Evolutionary conservation across 2,797 vertebrate species (phyloP), one percentile per base, ranked within the genome.

Genomic region (Mormyrops boulengeri): DNA sequence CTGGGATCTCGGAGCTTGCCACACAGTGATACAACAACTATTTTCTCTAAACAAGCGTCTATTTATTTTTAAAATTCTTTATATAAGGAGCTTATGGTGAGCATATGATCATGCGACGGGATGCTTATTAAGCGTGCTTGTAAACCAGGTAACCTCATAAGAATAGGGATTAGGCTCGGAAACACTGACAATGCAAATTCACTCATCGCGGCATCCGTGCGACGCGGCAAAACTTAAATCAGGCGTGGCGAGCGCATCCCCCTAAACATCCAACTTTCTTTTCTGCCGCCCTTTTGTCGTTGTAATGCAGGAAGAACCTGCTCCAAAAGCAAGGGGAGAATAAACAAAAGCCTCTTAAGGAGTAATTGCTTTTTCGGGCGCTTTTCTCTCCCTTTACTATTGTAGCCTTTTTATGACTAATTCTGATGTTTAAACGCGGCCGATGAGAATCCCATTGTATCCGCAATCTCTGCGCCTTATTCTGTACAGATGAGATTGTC

Each of bases 121-220:
- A 92, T 50, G 92, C 91, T 92, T 94, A 93, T 93, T 93, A 93
- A 93, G 94, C 90, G 91, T 91, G 92, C 92, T 94, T 94, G 93
- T 94, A 94, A 92, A 93, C 91, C 92, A 93, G 93, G 92, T 94
- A 94, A 92, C 93, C 92, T 92, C 88, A 22, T 89, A 93, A 94
- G 92, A 94, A 93, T 93, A 84, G 92, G 93, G 93, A 94, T 94
- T 94, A 93, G 89, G 89, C 88, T 88, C 49, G 44, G 90, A 93
- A 93, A 93, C 92, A 93, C 91, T 92, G 92, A 93, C 92, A 84
- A 94, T 93, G 93, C 92, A 93, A 92, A 92, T 93, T 91, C 89
- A 47, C 89, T 77, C 89, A 85, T 91, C 91, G 91, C 90, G 88
- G 92, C 91, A 91, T 92, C 89, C 92, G 89, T 55, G 87, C 90